Base-by-base conservation (phyloP, 1,140 invertebrate species). In the Drosophila bocki region DNA sequence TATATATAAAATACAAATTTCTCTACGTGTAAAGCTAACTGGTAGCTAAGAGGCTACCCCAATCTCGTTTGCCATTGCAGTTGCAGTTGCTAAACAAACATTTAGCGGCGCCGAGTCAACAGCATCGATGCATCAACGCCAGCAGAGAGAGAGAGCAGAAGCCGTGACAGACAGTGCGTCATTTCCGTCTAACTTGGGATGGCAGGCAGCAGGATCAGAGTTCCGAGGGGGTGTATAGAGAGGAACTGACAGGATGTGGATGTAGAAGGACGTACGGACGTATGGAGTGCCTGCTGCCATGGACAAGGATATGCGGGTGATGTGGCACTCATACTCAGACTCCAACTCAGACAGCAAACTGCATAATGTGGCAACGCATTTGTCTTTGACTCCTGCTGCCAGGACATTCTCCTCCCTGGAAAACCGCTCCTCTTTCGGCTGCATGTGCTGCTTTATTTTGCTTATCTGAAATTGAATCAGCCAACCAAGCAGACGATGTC, bases 401-500 rank as follows among this genome's bases (percentile, higher is more conserved):
- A 61, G 35, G 37, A 69, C 35, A 35, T 11, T 17, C 17, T 19
- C 35, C 45, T n/a, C 22, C 41, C 15, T 17, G 7, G 6, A n/a
- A 54, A 41, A 19, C 37, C 22, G 33, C 70, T 13, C 58, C 39
- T 57, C 19, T 63, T 41, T 37, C 26, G 64, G 74, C 79, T 70
- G 82, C 82, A 86, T 86, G 82, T 87, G 83, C 75, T 87, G 84
- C 84, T 90, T 88, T 88, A 90, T 88, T 88, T 90, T 90, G 80
- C 86, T 90, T 90, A 90, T 90, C 85, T 91, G 75, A 90, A 90
- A 90, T 90, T 90, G 86, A 90, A 90, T 90, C 85, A 81, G 80
- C 63, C 84, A 88, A 70, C 80, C 85, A 84, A 90, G 84, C 80
- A 82, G 80, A 80, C 75, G 35, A 75, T 44, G 72, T 33, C 37